A percentile compares a stretch with the other conserved stretches of the same genome.
Conservation (phyloP, 53 echinoderm and acorn worm species). For the Apostichopus leukothele region DNA sequence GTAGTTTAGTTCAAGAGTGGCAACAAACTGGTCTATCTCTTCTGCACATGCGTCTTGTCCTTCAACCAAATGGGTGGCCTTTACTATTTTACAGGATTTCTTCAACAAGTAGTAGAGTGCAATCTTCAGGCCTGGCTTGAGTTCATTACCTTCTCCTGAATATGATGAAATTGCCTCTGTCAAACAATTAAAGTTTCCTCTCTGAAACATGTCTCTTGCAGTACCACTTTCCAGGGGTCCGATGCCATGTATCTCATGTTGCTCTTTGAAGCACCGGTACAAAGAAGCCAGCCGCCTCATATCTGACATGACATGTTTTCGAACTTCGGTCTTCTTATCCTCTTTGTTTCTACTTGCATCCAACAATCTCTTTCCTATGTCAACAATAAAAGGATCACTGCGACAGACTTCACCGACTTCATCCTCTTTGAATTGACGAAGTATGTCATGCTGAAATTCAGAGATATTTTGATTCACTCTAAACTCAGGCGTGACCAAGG, state of each 20-base stretch:
- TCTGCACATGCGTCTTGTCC: conserved; percentile 48
- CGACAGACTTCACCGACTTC: conserved; percentile 16
- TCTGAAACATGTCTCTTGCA: conserved; percentile 60
- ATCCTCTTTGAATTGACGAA: background rate
- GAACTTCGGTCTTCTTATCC: background rate
- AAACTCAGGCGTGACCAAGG: no score
- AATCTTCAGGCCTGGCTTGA: conserved; percentile 65
- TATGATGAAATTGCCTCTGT: conserved; percentile 54
- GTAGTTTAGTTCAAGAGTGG: conserved; percentile 60
- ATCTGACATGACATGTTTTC: conserved; percentile 55
- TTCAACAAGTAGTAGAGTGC: conserved; percentile 64
- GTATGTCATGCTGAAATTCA: conserved; percentile 11
- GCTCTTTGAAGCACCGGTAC: conserved; percentile 54
- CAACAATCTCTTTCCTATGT: conserved; percentile 63
- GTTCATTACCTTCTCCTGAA: conserved; percentile 19
- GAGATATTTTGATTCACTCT: conserved; percentile 7
- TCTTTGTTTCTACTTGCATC: conserved; percentile 49
- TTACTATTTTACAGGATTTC: conserved; percentile 60
- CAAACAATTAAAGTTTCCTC: conserved; percentile 59
- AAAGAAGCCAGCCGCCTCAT: conserved; percentile 63
- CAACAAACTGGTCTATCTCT: conserved; percentile 62
- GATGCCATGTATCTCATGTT: conserved; percentile 43
- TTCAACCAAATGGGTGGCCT: conserved; percentile 55
- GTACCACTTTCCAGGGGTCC: conserved; percentile 8
- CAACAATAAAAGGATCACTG: conserved; percentile 57